Base-by-base conservation (phyloP, 2,888 invertebrate genomes). In the Helicoverpa assulta region DNA sequence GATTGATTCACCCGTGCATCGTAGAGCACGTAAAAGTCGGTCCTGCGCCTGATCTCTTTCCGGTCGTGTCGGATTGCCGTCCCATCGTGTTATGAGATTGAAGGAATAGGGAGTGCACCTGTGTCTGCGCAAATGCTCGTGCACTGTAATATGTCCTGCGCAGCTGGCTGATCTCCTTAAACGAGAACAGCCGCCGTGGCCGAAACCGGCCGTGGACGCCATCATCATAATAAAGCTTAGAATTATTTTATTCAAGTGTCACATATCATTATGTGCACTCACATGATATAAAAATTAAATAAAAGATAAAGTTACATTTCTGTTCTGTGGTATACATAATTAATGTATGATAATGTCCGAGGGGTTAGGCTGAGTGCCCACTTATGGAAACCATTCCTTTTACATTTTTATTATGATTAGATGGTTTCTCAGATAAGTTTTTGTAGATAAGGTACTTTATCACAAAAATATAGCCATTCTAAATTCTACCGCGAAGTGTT, bases 281-380 rank as follows among this genome's bases (percentile, higher is more conserved):
- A 54, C 68, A 60, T 73, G 77, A 70, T 61, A 73, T 56, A 73
- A 77, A 81, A 84, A 82, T 86, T 75, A 75, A 84, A 81, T 85
- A 76, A 82, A 86, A 85, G 79, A 82, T 77, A 81, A 86, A 83
- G 85, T 88, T 85, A 83, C 85, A 76, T 86, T 86, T 85, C 81
- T 82, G 82, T 85, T 84, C 78, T 76, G 73, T 85, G 70, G 89
- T 86, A 90, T 90, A 86, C 90, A 90, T 92, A 91, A 92, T 92
- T 90, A 90, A 92, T 91, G 87, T 90, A 90, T 90, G 89, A 80
- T 90, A 90, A 91, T 90, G 80, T 79, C 73, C 77, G 82, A 77
- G 80, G 85, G 85, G 83, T 85, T 83, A 85, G 86, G 83, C 78
- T 76, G 86, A 85, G 87, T 82, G 78, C 80, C 83, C 88, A 88